These are phyloP conservation scores for Himantopus leucocephalus DNA, from an alignment of 2,113 vertebrate genomes.

Conservation along the genomic window DNA sequence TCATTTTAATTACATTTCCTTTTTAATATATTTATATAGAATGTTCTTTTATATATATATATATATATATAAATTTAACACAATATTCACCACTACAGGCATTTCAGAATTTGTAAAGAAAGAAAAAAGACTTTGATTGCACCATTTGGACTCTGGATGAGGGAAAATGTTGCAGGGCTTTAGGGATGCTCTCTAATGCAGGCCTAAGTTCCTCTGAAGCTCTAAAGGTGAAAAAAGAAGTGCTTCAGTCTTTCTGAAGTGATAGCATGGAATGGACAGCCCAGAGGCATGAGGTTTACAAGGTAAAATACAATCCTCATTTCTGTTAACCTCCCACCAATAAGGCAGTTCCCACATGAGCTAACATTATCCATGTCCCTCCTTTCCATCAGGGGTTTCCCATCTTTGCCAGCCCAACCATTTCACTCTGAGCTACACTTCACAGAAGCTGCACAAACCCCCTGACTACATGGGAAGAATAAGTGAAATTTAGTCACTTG, in stretches of 20 bases:
- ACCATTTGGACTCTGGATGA: not conserved
- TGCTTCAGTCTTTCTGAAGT: not conserved
- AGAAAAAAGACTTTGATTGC: conserved; percentile 30
- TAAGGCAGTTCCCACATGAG: not conserved
- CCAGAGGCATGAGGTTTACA: not conserved
- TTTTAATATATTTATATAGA: conserved; percentile 60
- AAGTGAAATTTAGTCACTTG: not conserved
- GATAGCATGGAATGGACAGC: not conserved
- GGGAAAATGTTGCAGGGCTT: not conserved
- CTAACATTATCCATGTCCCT: not conserved
- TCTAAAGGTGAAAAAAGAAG: not conserved
- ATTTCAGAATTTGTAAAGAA: conserved; percentile 31
- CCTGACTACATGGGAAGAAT: not conserved
- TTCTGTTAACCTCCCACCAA: not conserved
- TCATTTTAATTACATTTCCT: conserved; percentile 51
- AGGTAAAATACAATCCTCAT: not conserved
- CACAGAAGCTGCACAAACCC: not conserved
- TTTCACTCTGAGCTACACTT: not conserved
- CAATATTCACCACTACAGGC: conserved; percentile 32
- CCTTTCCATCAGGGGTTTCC: not conserved
- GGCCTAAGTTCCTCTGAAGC: not conserved
- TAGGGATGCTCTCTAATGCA: not conserved
- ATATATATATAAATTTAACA: conserved; percentile 19
- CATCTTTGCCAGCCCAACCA: not conserved
- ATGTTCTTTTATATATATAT: conserved; percentile 33